Evolutionary conservation across 2,888 invertebrate genomes (phyloP), one percentile per base, ranked within the genome.

Genomic region (Scaptomyza cyrtandrae): DNA sequence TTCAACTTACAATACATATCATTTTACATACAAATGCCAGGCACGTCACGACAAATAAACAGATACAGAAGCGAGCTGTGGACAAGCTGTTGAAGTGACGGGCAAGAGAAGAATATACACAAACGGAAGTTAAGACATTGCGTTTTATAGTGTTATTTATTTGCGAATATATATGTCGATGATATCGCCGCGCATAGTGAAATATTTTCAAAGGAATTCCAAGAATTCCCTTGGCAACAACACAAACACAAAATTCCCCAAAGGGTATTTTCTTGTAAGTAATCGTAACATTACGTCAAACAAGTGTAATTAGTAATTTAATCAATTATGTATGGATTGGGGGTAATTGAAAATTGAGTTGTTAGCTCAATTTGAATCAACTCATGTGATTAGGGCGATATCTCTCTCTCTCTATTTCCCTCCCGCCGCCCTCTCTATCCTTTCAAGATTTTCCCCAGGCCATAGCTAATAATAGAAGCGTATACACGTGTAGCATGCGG

Each of bases 101-200:
- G 5, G 29, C 29, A 7, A 29, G 29, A 7, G 29, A 29, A 1
- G 4, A 62, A 29, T 35, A 62, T 61, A 48, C 46, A 69, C 52
- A 71, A 84, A 53, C 81, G 81, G 81, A 87, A 82, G 71, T 71
- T 52, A 69, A 49, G 54, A 61, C 65, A 64, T 62, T 75, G 71
- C 58, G 64, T 58, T 67, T 58, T 61, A 33, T 53, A 49, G 35
- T 60, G 14, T 33, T 52, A 55, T 49, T 67, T 45, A 45, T 37
- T 54, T n/a, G 11, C 33, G 44, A n/a, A 44, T n/a, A n/a, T n/a
- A 52, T 37, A 24, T 24, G 14, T 39, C 14, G 14, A 41, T 5
- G 7, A 3, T 27, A 50, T 37, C 35, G 50, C 19, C n/a, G n/a
- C n/a, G 49, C 19, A n/a, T 19, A 10, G 19, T 35, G 14, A 19